Base-by-base conservation (phyloP, 2,888 invertebrate species). In the Lochmaea capreae region DNA sequence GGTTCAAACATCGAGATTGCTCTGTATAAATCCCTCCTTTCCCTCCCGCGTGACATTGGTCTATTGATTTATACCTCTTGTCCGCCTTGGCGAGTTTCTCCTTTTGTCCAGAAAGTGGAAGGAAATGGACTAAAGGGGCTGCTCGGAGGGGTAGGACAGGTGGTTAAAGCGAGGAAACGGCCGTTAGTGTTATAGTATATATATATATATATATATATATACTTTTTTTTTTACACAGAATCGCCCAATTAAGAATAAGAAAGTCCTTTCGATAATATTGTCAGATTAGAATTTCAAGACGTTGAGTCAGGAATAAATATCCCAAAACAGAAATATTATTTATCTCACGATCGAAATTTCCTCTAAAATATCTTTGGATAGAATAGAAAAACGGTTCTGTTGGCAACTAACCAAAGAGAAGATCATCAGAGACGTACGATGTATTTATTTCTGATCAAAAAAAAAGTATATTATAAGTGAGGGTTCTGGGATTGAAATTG, bases 11-110 rank as follows among this genome's bases (percentile, higher is more conserved):
- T 84, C 83, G 84, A 84, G 83, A 84, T 85, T 84, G 84, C 83
- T 82, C 81, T 81, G 76, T 78, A 77, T 67, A 68, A 70, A 67
- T 72, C 78, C 81, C 77, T 79, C 79, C 77, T 75, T 75, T 79
- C 76, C 78, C 76, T 69, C 74, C 72, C 72, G 70, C 81, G 78
- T 80, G 80, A 80, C 82, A 84, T 84, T 81, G 83, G 83, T 84
- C 84, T 85, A 85, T 85, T 85, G 85, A 85, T 85, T 84, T 85
- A 84, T 84, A 84, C 83, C 79, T 77, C 80, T 79, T 78, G 81
- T 82, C 82, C 82, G 80, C 82, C 80, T 81, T 78, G 73, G 75
- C 76, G 76, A 79, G 77, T 81, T 79, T 80, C 79, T 80, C 79
- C 80, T 80, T 80, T 81, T 82, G 81, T 80, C 80, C 79, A 78